Percentiles rank a stretch among this genome's conserved stretches.
Evolutionary conservation across 2,888 invertebrate genomes (phyloP).

Genomic region (Cerastis rubricosa): DNA sequence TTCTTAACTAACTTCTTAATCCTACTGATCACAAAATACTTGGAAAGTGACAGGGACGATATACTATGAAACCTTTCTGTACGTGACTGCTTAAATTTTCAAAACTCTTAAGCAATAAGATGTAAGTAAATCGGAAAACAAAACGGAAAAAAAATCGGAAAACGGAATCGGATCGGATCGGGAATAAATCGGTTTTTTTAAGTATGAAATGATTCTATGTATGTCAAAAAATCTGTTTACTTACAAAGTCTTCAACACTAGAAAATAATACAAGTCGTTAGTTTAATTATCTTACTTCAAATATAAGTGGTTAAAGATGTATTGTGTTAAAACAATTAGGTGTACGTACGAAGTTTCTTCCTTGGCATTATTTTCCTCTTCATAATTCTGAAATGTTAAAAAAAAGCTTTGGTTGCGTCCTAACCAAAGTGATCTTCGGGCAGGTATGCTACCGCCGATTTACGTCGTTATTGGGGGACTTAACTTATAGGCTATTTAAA

Average conservation of each 20-base stretch:
- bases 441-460: neutral
- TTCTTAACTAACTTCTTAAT: too few species aligned
- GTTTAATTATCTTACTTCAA: neutral
- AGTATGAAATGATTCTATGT: neutral
- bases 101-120: neutral
- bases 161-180: too few species aligned
- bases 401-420: neutral
- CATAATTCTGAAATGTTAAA: slow-evolving; percentile 3
- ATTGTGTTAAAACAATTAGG: too few species aligned
- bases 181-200: neutral
- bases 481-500: too few species aligned
- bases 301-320: neutral
- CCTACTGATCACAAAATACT: neutral
- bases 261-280: neutral
- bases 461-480: too few species aligned
- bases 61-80: neutral
- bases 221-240: neutral
- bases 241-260: slow-evolving; percentile 17
- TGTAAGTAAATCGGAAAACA: too few species aligned
- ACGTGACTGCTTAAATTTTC: neutral
- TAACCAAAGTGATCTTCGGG: neutral
- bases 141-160: too few species aligned
- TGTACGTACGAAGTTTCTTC: slow-evolving; percentile 36
- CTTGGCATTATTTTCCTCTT: slow-evolving; percentile 21
- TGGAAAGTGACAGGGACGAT: neutral